These are phyloP conservation scores for Carassius gibelio DNA, from an alignment of 2,113 vertebrate genomes.

Conservation along the genomic window DNA sequence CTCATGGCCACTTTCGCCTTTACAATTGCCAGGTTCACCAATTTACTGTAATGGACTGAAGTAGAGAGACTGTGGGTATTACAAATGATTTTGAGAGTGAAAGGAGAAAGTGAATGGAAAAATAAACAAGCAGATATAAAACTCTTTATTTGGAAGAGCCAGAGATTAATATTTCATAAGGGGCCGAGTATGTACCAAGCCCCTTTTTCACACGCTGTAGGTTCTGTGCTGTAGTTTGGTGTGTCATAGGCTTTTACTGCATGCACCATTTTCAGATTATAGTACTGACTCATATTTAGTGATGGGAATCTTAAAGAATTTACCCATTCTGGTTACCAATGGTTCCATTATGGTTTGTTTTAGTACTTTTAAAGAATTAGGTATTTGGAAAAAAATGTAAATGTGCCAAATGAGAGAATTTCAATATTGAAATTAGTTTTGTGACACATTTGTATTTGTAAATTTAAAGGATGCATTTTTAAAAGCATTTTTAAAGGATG, in stretches of 20 bases:
- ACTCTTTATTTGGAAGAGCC: conserved; percentile 24
- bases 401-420: not conserved
- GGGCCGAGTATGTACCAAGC: not conserved
- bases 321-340: not conserved
- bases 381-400: not conserved
- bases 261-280: not conserved
- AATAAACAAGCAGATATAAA: conserved; percentile 40
- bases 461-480: not conserved
- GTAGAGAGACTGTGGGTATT: conserved; percentile 33
- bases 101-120: conserved; percentile 41
- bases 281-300: not conserved
- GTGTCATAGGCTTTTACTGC: not conserved
- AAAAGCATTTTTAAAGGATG: not conserved
- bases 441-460: not conserved
- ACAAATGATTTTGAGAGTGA: conserved; percentile 42
- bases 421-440: not conserved
- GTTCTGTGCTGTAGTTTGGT: not conserved
- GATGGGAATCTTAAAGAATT: not conserved
- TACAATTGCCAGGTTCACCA: conserved; percentile 26
- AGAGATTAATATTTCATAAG: conserved; percentile 45
- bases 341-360: too few relatives aligned
- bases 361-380: not conserved
- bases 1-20: conserved; percentile 31
- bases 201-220: not conserved
- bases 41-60: conserved; percentile 41